Evolutionary conservation across 2,888 invertebrate species (phyloP).

Genomic region (Tipula helvola): DNA sequence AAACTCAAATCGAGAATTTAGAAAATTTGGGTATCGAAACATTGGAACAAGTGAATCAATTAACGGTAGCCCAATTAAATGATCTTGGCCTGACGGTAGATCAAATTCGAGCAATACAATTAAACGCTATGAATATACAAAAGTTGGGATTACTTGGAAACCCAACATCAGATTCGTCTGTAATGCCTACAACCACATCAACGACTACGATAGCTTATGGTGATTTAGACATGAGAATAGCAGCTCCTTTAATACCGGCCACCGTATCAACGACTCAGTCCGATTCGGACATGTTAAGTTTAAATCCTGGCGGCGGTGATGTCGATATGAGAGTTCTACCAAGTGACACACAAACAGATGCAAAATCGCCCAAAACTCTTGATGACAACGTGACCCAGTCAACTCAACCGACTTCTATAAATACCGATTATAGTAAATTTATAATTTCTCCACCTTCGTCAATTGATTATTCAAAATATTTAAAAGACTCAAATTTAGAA

Average conservation of each 20-base stretch:
- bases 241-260: neutral
- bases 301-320: conserved; percentile 18
- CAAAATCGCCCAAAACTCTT: neutral
- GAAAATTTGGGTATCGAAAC: conserved; percentile 46
- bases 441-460: neutral
- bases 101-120: conserved; percentile 49
- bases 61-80: conserved; percentile 47
- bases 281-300: neutral
- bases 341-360: neutral
- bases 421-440: neutral
- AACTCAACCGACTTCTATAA: neutral
- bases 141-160: conserved; percentile 36
- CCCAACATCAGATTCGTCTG: neutral
- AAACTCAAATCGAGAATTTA: conserved; percentile 45
- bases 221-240: conserved; percentile 14
- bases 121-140: conserved; percentile 46
- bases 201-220: neutral
- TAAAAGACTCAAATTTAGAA: conserved; percentile 32
- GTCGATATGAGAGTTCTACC: conserved; percentile 28
- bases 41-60: conserved; percentile 46
- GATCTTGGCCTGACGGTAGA: conserved; percentile 45
- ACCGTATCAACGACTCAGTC: neutral
- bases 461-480: conserved; percentile 34
- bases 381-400: neutral
- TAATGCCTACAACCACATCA: neutral